Conservation (phyloP, 2,888 invertebrate species). For the Aradus depressus region DNA sequence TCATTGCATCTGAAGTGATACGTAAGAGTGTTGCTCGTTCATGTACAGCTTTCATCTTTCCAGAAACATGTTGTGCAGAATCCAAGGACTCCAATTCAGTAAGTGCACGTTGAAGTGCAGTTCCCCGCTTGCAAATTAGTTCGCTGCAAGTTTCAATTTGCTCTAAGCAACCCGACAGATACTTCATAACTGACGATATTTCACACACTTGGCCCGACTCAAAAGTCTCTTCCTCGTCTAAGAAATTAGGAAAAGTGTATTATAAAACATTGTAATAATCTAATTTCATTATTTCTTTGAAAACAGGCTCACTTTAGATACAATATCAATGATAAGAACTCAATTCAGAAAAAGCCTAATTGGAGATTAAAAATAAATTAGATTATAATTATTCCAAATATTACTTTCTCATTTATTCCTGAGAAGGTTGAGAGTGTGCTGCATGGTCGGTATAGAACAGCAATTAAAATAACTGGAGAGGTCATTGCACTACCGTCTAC, state of each 20-base stretch:
- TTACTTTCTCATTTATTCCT: no score
- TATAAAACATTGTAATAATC: not conserved
- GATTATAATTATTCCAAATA: no score
- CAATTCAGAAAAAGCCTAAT: no score
- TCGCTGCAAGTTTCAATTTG: conserved; percentile 87
- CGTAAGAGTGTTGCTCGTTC: conserved; percentile 92
- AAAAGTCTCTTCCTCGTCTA: conserved; percentile 63
- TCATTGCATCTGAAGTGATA: conserved; percentile 93
- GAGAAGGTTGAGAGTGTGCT: no score
- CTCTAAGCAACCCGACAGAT: conserved; percentile 66
- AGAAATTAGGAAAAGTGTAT: no score
- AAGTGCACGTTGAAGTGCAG: conserved; percentile 67
- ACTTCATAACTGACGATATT: conserved; percentile 42
- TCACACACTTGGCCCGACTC: conserved; percentile 46
- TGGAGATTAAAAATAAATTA: no score
- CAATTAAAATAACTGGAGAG: no score
- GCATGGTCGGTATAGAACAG: no score
- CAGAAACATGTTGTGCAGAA: conserved; percentile 49
- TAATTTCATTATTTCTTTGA: no score
- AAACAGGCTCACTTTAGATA: no score
- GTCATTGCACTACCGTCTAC: no score
- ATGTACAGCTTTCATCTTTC: conserved; percentile 76
- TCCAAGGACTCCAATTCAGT: conserved; percentile 61
- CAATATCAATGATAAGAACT: no score
- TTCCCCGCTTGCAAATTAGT: conserved; percentile 77